These are phyloP conservation scores for Apogon hyalosoma DNA, from an alignment of 2,797 vertebrate genomes.

Conservation along the genomic window DNA sequence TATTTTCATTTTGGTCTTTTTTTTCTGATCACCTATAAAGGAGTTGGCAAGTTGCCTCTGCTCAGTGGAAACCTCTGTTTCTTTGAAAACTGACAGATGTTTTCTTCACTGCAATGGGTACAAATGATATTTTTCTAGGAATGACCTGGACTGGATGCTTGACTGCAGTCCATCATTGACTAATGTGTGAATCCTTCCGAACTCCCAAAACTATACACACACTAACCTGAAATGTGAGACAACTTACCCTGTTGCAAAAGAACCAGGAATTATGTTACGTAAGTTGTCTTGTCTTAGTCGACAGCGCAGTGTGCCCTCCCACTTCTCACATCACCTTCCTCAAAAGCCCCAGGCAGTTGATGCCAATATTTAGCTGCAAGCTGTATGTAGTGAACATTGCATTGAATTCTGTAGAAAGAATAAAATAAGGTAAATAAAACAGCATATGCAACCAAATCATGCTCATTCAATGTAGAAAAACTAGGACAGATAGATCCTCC, in stretches of 20 bases:
- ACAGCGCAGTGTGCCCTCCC: slow-evolving; percentile 18
- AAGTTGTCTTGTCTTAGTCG: slow-evolving; percentile 12
- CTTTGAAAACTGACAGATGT: not conserved
- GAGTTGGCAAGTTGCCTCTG: too few relatives aligned
- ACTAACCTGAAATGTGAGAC: not conserved
- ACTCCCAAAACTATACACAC: not conserved
- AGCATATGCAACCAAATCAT: slow-evolving; percentile 64
- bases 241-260: slow-evolving; percentile 13
- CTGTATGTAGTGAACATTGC: slow-evolving; percentile 20
- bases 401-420: slow-evolving; percentile 28
- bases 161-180: too few relatives aligned
- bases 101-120: not conserved
- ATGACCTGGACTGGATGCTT: not conserved
- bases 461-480: slow-evolving; percentile 74
- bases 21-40: too few relatives aligned
- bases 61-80: too few relatives aligned
- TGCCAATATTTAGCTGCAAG: slow-evolving; percentile 60
- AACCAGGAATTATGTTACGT: slow-evolving; percentile 16
- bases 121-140: not conserved
- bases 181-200: too few relatives aligned
- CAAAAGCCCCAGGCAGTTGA: slow-evolving; percentile 45
- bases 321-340: slow-evolving; percentile 28
- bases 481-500: slow-evolving; percentile 69
- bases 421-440: slow-evolving; percentile 64
- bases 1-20: too few relatives aligned